Base-by-base conservation (phyloP, 2,797 vertebrate genomes). In the Protosalanx chinensis region DNA sequence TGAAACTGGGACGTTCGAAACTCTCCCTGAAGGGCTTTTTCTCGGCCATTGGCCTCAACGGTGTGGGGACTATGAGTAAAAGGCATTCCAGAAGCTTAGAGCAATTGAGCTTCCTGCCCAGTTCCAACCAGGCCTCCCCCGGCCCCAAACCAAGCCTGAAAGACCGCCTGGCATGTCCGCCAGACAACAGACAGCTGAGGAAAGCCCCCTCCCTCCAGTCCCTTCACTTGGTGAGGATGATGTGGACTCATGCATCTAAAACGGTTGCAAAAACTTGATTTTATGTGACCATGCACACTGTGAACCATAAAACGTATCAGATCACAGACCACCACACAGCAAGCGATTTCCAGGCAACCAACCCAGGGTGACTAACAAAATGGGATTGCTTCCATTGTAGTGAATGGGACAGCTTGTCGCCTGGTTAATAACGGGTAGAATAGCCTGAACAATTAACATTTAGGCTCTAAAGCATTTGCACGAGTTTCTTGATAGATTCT, bases 71-170 rank as follows among this genome's bases (percentile, higher is more conserved):
- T 53, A 75, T 90, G 60, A 77, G 78, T 46, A 82, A 85, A 56
- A 83, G 85, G 64, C 86, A 86, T 53, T 85, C 86, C 3, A 70
- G 82, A 73, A 92, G 91, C 78, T 87, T 93, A 3, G 90, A 93
- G 72, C 88, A 88, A 1, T 77, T 90, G 67, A 81, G 62, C 20
- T 72, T 68, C n/a, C 10, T 5, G 1, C 1, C 23, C 30, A 29
- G 18, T 1, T 12, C 20, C 0, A 6, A 57, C 32, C 13, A 69
- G 0, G 6, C 79, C 27, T 58, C 75, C 30, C 78, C 63, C 32
- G 71, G 73, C 29, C 68, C 4, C 35, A 7, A 72, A 23, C 63
- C 77, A 27, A 27, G 23, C 23, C 23, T 27, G 23, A 27, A 27
- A 27, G 23, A 27, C 64, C 61, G 27, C 41, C 70, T 20, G 58